These are phyloP conservation scores for Agriopis marginaria DNA, from an alignment of 2,888 invertebrate species.

Conservation along the genomic window DNA sequence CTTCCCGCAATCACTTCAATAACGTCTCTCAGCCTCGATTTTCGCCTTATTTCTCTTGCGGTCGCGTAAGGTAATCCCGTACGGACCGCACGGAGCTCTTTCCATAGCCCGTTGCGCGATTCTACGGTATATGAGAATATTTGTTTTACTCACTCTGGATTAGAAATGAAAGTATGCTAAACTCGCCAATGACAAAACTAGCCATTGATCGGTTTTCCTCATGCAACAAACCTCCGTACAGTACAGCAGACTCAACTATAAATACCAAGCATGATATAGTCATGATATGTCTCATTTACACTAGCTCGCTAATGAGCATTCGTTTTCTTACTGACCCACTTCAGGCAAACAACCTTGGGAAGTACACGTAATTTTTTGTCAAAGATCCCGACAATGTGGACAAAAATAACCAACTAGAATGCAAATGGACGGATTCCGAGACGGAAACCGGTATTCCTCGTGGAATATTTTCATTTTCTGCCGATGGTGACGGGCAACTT, in stretches of 20 bases:
- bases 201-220: slow-evolving; percentile 2
- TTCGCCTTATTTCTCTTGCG: too few relatives aligned
- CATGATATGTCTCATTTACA: slow-evolving; percentile 38
- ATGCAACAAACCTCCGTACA: background rate
- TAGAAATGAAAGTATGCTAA: background rate
- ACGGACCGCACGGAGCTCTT: too few relatives aligned
- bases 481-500: slow-evolving; percentile 9
- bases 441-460: slow-evolving; percentile 29
- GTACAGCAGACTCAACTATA: background rate
- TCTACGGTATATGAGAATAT: too few relatives aligned
- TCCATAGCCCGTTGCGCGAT: too few relatives aligned
- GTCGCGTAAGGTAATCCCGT: too few relatives aligned
- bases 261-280: slow-evolving; percentile 7
- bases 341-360: slow-evolving; percentile 49
- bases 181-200: background rate
- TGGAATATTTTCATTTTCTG: slow-evolving; percentile 35
- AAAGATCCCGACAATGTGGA: slow-evolving; percentile 30
- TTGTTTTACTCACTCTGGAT: too few relatives aligned
- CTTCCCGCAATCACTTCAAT: too few relatives aligned
- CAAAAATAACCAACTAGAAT: slow-evolving; percentile 29
- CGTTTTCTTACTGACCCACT: slow-evolving; percentile 56
- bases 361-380: slow-evolving; percentile 34
- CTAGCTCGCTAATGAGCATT: slow-evolving; percentile 48
- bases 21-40: too few relatives aligned
- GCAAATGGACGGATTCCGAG: slow-evolving; percentile 29